Conservation (phyloP, 2,113 vertebrate species). For the Mionectes macconnelli region DNA sequence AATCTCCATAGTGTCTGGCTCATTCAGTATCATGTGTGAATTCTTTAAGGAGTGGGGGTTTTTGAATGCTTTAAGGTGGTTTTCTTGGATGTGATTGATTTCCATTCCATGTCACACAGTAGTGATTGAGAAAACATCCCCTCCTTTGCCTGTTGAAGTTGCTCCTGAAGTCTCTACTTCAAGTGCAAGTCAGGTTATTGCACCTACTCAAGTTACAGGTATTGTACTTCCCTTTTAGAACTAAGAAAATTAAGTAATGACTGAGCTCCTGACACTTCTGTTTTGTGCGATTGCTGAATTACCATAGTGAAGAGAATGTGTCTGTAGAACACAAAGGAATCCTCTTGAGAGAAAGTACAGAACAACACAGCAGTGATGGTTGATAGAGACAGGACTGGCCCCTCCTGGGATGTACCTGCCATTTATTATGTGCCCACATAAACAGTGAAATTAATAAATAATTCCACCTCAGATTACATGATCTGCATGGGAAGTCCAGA, state of each 20-base stretch:
- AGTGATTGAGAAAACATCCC: slow-evolving; percentile 90
- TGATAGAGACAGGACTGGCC: neutral
- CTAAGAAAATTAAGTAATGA: neutral
- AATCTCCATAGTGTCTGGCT: neutral
- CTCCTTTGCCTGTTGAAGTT: slow-evolving; percentile 87
- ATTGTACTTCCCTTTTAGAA: slow-evolving; percentile 6
- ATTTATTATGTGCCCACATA: neutral
- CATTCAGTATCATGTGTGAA: neutral
- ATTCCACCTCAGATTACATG: neutral
- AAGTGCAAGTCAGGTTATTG: slow-evolving; percentile 91
- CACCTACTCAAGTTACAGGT: slow-evolving; percentile 92
- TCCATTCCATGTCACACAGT: slow-evolving; percentile 71
- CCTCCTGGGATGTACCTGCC: neutral
- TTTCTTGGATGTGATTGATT: slow-evolving; percentile 26
- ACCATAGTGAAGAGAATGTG: neutral
- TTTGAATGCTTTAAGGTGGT: neutral
- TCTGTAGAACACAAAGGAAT: neutral
- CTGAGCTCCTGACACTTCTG: neutral
- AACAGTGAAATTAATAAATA: neutral
- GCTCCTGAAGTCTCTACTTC: slow-evolving; percentile 85
- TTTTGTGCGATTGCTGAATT: neutral
- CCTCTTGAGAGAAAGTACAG: neutral
- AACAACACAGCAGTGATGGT: neutral
- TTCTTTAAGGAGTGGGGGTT: neutral
- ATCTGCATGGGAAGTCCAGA: neutral